Evolutionary conservation across 2,113 vertebrate genomes (phyloP).

Genomic region (Balaeniceps rex): DNA sequence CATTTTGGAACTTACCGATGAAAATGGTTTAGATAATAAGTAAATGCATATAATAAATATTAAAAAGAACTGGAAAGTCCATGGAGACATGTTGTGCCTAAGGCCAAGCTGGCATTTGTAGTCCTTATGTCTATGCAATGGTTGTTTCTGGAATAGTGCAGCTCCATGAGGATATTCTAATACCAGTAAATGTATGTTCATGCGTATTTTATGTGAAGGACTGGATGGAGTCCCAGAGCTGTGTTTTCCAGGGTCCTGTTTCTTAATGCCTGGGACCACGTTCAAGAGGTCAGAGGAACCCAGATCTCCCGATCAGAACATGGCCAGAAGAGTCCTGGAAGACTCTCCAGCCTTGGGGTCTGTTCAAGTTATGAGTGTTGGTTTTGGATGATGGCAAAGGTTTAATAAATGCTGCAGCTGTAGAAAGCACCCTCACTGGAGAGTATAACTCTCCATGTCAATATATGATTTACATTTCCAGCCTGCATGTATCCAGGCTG

Average conservation of each 20-base stretch:
- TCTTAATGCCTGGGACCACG: neutral
- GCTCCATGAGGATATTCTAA: neutral
- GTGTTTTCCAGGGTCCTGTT: neutral
- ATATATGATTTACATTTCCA: slow-evolving; percentile 43
- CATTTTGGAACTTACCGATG: neutral
- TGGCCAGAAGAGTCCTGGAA: slow-evolving; percentile 23
- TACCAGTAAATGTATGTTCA: neutral
- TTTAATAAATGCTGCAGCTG: slow-evolving; percentile 58
- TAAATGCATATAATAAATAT: neutral
- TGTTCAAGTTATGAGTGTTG: slow-evolving; percentile 11
- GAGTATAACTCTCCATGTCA: neutral
- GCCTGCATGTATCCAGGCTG: neutral
- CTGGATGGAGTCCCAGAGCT: neutral
- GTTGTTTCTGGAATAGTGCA: neutral
- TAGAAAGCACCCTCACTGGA: slow-evolving; percentile 22
- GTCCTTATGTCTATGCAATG: neutral
- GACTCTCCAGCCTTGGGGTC: neutral
- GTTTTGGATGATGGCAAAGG: slow-evolving; percentile 24
- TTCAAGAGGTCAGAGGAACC: slow-evolving; percentile 4
- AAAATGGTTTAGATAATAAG: neutral
- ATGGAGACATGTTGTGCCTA: neutral
- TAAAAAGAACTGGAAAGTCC: neutral
- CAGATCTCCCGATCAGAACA: neutral
- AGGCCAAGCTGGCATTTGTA: neutral
- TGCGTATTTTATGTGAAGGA: neutral